Conservation (phyloP, 2,888 invertebrate genomes). For the Epistrophe eligans region DNA sequence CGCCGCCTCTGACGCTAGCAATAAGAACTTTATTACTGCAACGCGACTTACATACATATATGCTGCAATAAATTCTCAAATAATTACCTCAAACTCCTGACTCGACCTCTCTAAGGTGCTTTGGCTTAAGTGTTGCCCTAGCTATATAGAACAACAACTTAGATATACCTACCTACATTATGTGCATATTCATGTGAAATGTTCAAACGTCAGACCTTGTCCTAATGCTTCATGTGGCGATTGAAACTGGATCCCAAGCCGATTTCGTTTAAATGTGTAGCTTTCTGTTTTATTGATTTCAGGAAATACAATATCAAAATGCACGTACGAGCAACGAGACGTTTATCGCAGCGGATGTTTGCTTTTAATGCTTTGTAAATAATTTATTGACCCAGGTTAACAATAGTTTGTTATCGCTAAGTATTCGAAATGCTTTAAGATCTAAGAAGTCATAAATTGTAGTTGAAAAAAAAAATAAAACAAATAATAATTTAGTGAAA, state of each 20-base stretch:
- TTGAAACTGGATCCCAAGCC: conserved; percentile 40
- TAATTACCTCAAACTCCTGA: conserved; percentile 57
- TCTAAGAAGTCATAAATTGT: neutral
- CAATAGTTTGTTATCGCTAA: conserved; percentile 59
- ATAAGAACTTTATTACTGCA: conserved; percentile 56
- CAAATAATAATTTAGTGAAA: too few relatives aligned
- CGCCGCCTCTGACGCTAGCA: too few relatives aligned
- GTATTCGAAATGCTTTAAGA: neutral
- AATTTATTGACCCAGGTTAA: conserved; percentile 68
- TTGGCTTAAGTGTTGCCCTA: conserved; percentile 47
- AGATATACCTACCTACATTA: too few relatives aligned
- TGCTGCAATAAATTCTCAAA: conserved; percentile 70
- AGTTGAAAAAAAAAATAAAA: neutral
- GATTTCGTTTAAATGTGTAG: conserved; percentile 61
- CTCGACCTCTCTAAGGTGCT: conserved; percentile 19
- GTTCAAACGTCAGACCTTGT: conserved; percentile 12
- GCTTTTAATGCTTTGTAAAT: conserved; percentile 73
- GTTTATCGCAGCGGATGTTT: conserved; percentile 61
- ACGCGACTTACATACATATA: conserved; percentile 34
- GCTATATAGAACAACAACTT: neutral
- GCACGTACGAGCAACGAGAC: conserved; percentile 18
- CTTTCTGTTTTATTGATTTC: conserved; percentile 63
- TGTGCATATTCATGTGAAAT: neutral
- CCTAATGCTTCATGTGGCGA: conserved; percentile 18
- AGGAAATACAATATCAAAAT: conserved; percentile 9